Conservation (phyloP, 2,113 vertebrate genomes). For the Pelecanus crispus region DNA sequence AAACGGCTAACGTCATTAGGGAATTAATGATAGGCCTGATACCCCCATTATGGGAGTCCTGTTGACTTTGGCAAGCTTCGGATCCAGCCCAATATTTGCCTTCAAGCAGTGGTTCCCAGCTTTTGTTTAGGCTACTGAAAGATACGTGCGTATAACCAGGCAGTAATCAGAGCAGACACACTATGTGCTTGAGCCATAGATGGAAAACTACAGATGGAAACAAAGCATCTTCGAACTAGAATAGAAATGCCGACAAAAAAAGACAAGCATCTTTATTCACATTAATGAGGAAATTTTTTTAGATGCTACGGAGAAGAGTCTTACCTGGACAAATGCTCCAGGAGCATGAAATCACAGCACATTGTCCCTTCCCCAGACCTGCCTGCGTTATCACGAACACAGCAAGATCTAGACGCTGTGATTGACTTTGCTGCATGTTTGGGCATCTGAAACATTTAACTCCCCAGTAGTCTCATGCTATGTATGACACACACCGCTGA, state of each 20-base stretch:
- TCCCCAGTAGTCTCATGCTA: background rate
- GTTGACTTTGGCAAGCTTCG: background rate
- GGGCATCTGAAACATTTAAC: background rate
- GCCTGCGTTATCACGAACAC: accelerated
- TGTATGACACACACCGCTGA: background rate
- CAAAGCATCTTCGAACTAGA: background rate
- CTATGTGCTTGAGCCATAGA: background rate
- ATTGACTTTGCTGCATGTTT: background rate
- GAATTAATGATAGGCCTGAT: background rate
- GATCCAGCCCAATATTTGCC: background rate
- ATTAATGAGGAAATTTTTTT: background rate
- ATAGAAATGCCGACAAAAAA: background rate
- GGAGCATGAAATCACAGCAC: background rate
- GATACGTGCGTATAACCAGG: background rate
- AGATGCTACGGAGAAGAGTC: background rate
- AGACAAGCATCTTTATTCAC: background rate
- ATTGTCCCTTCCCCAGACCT: background rate
- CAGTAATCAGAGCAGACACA: background rate
- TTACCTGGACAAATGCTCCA: background rate
- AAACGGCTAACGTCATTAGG: constrained; percentile 19
- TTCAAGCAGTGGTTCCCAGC: background rate
- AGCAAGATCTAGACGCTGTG: background rate
- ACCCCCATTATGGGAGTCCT: background rate
- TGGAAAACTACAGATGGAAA: background rate
- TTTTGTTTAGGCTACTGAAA: background rate